phyloP scores from a whole-genome alignment of 2,888 invertebrate genomes.

The Antheraea yamamai region DNA sequence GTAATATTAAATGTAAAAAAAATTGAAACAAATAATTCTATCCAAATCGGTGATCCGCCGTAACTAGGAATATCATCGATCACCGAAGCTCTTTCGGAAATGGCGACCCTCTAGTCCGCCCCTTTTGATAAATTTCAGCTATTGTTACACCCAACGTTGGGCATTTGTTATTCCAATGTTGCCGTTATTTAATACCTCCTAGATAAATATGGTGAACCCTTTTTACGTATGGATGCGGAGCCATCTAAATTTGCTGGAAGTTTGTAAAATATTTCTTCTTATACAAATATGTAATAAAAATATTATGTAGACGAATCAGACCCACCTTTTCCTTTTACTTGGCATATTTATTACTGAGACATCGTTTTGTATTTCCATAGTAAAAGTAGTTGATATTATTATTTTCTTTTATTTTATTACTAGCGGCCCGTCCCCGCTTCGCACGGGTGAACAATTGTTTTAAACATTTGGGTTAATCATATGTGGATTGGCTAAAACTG shows the following conservation, averaged over 20 bases:
- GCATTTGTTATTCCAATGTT: conserved; percentile 64
- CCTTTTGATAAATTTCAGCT: conserved; percentile 54
- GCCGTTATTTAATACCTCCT: conserved; percentile 60
- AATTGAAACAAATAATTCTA: background rate
- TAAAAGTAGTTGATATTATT: background rate
- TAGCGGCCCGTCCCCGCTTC: too few species aligned
- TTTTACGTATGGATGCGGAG: conserved; percentile 10
- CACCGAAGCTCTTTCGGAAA: background rate
- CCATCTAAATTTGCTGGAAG: conserved; percentile 6
- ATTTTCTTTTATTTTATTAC: background rate
- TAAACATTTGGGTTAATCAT: too few species aligned
- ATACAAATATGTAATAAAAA: conserved; percentile 9
- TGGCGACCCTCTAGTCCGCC: conserved; percentile 42
- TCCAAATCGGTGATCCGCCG: background rate
- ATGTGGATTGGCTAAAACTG: too few species aligned
- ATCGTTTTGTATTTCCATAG: background rate
- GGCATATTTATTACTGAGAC: background rate
- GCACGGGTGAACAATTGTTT: too few species aligned
- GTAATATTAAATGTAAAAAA: background rate
- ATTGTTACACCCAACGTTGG: conserved; percentile 55
- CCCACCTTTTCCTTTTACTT: conserved; percentile 9
- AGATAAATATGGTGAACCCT: conserved; percentile 64
- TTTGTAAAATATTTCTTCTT: conserved; percentile 4
- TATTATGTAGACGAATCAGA: conserved; percentile 3
- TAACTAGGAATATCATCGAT: background rate